Percentiles rank a stretch among this genome's conserved stretches.
These are phyloP conservation scores for Synergus umbraculus DNA, from an alignment of 2,888 invertebrate genomes.

Conservation along the genomic window DNA sequence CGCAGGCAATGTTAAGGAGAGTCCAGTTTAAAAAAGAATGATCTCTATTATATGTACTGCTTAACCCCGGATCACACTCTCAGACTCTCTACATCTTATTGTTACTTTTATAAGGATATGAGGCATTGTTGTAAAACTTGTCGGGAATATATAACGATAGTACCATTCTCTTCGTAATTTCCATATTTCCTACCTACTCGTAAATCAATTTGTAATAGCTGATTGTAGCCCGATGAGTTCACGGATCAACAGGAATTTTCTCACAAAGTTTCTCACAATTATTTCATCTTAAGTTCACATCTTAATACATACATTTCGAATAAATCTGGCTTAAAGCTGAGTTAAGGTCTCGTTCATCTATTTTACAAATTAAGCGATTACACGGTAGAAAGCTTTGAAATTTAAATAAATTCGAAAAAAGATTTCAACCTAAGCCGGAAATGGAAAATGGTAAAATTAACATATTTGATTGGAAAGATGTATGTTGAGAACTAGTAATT, in stretches of 20 bases:
- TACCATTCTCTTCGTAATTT: background rate
- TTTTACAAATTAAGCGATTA: too few relatives aligned
- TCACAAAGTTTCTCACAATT: too few relatives aligned
- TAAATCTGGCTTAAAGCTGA: too few relatives aligned
- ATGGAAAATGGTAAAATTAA: background rate
- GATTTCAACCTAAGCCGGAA: background rate
- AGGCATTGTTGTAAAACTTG: conserved; percentile 17
- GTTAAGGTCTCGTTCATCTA: too few relatives aligned
- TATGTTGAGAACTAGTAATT: background rate
- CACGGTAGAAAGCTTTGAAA: background rate
- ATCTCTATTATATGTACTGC: background rate
- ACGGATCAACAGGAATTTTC: too few relatives aligned
- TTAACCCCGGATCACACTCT: background rate
- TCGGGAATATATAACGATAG: background rate
- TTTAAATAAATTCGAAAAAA: background rate
- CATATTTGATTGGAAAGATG: background rate
- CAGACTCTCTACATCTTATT: background rate
- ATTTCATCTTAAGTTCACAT: too few relatives aligned
- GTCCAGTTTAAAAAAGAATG: background rate
- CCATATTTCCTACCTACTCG: too few relatives aligned
- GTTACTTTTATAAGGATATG: background rate
- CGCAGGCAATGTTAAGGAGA: background rate
- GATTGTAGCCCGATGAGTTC: too few relatives aligned
- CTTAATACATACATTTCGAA: too few relatives aligned
- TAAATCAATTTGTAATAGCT: too few relatives aligned